phyloP scores from a whole-genome alignment of 1,140 invertebrate species.

The Phymorhynchus buccinoides region DNA sequence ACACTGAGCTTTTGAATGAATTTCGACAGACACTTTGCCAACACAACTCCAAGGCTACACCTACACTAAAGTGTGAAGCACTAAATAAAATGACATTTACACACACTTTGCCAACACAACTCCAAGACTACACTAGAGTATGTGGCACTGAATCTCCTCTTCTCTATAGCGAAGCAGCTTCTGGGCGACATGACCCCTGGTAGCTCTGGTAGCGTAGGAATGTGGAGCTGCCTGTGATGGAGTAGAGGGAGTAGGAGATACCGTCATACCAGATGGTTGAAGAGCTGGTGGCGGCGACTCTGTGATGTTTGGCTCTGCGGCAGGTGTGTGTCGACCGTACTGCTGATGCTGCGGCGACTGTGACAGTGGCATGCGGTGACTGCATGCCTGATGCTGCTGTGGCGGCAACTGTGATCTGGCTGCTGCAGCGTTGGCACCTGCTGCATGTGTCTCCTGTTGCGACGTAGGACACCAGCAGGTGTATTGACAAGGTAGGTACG shows the following conservation, averaged over 20 bases:
- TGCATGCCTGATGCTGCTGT: neutral
- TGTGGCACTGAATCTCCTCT: no score
- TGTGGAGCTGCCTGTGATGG: neutral
- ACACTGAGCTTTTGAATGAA: neutral
- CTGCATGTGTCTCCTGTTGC: conserved; percentile 12
- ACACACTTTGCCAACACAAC: no score
- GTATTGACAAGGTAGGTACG: conserved; percentile 21
- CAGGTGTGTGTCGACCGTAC: neutral
- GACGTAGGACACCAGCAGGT: conserved; percentile 3
- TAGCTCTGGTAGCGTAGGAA: neutral
- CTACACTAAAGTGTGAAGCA: no score
- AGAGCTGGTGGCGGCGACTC: neutral
- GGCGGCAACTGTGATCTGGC: neutral
- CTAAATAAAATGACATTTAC: no score
- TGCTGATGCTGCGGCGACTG: neutral
- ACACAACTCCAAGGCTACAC: neutral
- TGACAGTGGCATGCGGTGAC: neutral
- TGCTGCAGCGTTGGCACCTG: neutral
- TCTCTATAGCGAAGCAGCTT: neutral
- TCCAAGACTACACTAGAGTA: no score
- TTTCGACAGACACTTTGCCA: neutral
- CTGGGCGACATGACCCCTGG: neutral
- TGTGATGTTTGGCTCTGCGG: neutral
- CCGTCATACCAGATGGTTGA: no score
- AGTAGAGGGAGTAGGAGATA: neutral